These are phyloP conservation scores for Sesamia inferens DNA, from an alignment of 2,888 invertebrate species.

Conservation along the genomic window DNA sequence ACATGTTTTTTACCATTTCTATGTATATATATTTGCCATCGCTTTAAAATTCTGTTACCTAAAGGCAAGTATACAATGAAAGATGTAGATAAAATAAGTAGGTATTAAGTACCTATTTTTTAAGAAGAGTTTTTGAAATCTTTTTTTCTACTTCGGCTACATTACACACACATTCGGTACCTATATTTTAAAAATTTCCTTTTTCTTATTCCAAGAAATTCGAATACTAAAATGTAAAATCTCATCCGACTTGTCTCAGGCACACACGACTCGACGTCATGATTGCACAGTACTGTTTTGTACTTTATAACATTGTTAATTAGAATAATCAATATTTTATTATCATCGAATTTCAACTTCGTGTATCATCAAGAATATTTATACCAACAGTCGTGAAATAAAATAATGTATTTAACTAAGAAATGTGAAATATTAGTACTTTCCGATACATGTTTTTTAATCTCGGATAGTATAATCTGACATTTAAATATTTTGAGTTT, in stretches of 20 bases:
- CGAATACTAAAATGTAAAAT: not conserved
- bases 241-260: not conserved
- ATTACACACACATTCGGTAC: not conserved
- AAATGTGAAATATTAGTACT: not conserved
- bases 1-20: slow-evolving; percentile 1
- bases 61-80: slow-evolving; percentile 20
- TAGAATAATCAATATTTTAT: slow-evolving; percentile 3
- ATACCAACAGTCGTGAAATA: slow-evolving; percentile 11
- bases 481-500: too few relatives aligned
- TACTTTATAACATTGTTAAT: slow-evolving; percentile 1
- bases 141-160: not conserved
- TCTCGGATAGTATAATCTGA: too few relatives aligned
- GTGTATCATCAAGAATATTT: slow-evolving; percentile 67
- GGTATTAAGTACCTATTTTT: not conserved
- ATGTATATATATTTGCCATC: slow-evolving; percentile 27
- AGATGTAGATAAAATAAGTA: slow-evolving; percentile 17
- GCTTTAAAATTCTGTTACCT: slow-evolving; percentile 30
- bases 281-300: slow-evolving; percentile 1
- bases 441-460: not conserved
- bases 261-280: not conserved
- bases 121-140: not conserved
- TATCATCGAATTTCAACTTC: slow-evolving; percentile 55
- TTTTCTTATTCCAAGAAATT: not conserved
- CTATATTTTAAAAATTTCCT: not conserved
- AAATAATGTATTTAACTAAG: not conserved